Evolutionary conservation across 92 coral and sea anemone genomes (phyloP).

Genomic region (Montipora capitata): DNA sequence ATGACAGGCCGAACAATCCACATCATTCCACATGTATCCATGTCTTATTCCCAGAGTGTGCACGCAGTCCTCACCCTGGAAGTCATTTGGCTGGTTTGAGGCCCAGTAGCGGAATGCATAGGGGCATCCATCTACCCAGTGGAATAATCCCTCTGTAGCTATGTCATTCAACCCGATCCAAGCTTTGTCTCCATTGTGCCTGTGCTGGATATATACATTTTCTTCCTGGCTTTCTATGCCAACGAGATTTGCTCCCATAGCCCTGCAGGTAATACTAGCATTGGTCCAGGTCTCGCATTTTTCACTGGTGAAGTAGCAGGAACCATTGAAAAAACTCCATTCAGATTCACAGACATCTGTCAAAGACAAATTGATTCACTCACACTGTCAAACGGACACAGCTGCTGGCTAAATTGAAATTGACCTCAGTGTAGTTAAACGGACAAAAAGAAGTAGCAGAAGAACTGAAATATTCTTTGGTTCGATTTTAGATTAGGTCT

Average conservation of each 20-base stretch:
- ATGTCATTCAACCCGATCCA: slow-evolving; percentile 86
- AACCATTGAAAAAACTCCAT: slow-evolving; percentile 82
- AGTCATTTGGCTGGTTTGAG: slow-evolving; percentile 62
- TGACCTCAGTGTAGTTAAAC: too few species aligned
- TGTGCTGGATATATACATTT: slow-evolving; percentile 75
- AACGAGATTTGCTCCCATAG: slow-evolving; percentile 44
- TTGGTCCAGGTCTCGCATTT: slow-evolving; percentile 72
- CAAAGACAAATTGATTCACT: not conserved
- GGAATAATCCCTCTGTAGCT: slow-evolving; percentile 75
- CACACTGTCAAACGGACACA: not conserved
- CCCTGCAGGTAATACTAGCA: slow-evolving; percentile 61
- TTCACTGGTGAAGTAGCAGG: slow-evolving; percentile 75
- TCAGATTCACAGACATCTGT: slow-evolving; percentile 76
- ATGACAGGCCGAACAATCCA: slow-evolving; percentile 58
- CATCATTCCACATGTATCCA: slow-evolving; percentile 73
- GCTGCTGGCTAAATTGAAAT: not conserved
- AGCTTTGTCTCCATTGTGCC: slow-evolving; percentile 79
- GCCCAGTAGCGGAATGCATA: slow-evolving; percentile 73
- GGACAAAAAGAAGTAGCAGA: too few species aligned
- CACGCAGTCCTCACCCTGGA: slow-evolving; percentile 67
- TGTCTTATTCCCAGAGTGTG: slow-evolving; percentile 50
- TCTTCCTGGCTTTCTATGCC: slow-evolving; percentile 66
- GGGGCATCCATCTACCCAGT: slow-evolving; percentile 75
- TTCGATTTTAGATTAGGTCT: too few species aligned
- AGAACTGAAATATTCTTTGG: too few species aligned